These are phyloP conservation scores for Cromileptes altivelis DNA, from an alignment of 2,113 vertebrate species.

Conservation along the genomic window DNA sequence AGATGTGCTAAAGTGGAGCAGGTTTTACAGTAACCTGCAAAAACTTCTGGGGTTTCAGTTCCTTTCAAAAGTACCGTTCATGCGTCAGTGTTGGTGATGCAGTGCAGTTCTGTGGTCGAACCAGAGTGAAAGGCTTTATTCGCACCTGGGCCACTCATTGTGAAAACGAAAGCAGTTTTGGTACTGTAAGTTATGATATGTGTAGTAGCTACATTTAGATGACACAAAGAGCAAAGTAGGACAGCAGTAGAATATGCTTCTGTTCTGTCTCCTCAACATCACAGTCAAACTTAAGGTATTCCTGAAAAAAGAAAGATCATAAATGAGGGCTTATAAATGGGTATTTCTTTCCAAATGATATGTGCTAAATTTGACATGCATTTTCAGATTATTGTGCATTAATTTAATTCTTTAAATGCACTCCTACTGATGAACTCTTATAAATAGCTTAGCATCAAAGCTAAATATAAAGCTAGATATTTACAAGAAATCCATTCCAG, in stretches of 20 bases:
- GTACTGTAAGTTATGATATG: no score
- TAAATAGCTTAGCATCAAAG: no score
- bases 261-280: background rate
- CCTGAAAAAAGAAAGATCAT: background rate
- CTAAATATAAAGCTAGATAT: no score
- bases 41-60: slow-evolving; percentile 52
- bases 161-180: slow-evolving; percentile 13
- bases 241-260: background rate
- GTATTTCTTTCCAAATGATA: background rate
- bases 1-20: slow-evolving; percentile 21
- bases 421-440: background rate
- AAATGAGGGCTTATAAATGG: background rate
- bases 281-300: background rate
- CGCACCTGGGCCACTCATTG: background rate
- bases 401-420: background rate
- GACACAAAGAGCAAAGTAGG: background rate
- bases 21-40: slow-evolving; percentile 40
- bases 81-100: background rate
- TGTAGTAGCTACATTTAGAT: background rate
- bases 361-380: background rate
- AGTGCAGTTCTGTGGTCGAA: slow-evolving; percentile 16
- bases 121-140: slow-evolving; percentile 11
- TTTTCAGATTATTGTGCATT: background rate
- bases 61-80: background rate
- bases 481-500: background rate